Conservation (phyloP, 2,888 invertebrate species). For the Phengaris arion region DNA sequence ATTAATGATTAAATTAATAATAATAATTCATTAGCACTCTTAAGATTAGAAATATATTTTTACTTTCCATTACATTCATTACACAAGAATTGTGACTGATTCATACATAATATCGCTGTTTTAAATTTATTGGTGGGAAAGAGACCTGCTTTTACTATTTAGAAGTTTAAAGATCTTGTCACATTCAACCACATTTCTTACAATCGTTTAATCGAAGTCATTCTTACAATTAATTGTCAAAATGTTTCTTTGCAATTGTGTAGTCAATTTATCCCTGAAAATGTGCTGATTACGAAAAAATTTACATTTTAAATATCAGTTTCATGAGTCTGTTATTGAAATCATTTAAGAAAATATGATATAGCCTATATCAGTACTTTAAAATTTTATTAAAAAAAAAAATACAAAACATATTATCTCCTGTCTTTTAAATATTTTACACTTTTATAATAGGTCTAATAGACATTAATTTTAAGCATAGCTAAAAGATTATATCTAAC, state of each 20-base stretch:
- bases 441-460: constrained; percentile 2
- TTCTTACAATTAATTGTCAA: constrained; percentile 45
- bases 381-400: background rate
- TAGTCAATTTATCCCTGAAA: constrained; percentile 40
- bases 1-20: constrained; percentile 66
- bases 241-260: constrained; percentile 49
- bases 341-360: background rate
- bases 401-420: constrained; percentile 11
- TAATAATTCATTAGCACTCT: constrained; percentile 72
- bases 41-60: constrained; percentile 72
- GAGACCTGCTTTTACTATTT: constrained; percentile 44
- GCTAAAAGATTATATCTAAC: background rate
- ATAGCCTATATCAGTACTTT: background rate
- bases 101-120: constrained; percentile 40
- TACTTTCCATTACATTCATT: constrained; percentile 57
- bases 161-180: constrained; percentile 30
- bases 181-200: constrained; percentile 50
- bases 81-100: constrained; percentile 57
- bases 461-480: constrained; percentile 3
- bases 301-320: background rate
- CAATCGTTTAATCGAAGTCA: constrained; percentile 45
- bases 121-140: constrained; percentile 38
- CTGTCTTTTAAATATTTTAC: constrained; percentile 13
- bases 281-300: background rate
- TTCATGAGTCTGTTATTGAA: background rate